Conservation (phyloP, 2,113 vertebrate species). For the Periophthalmodon schlosseri region DNA sequence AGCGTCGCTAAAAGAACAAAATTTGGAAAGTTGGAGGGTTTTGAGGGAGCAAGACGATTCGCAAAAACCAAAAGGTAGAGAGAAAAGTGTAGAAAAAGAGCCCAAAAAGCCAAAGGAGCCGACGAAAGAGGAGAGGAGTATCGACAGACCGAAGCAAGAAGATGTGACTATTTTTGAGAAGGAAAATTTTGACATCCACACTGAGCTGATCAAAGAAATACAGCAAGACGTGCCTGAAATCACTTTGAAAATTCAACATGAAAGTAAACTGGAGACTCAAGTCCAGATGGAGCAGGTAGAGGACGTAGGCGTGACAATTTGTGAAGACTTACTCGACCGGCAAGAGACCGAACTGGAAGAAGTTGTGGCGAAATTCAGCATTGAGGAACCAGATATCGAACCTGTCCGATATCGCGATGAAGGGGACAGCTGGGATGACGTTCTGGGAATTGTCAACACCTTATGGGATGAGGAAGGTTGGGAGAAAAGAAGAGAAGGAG, state of each 20-base stretch:
- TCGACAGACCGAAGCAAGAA: slow-evolving; percentile 30
- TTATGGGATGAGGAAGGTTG: slow-evolving; percentile 75
- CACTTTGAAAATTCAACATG: slow-evolving; percentile 6
- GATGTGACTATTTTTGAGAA: slow-evolving; percentile 26
- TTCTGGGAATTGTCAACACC: slow-evolving; percentile 78
- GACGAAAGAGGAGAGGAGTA: slow-evolving; percentile 17
- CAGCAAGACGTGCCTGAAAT: slow-evolving; percentile 37
- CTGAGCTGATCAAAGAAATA: slow-evolving; percentile 22
- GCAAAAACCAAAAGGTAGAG: slow-evolving; percentile 45
- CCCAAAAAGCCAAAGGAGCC: slow-evolving; percentile 25
- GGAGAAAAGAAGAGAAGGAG: slow-evolving; percentile 45
- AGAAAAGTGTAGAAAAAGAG: slow-evolving; percentile 19
- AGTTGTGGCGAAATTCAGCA: slow-evolving; percentile 29
- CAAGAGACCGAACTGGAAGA: slow-evolving; percentile 27
- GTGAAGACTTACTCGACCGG: slow-evolving; percentile 13
- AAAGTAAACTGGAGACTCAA: slow-evolving; percentile 26
- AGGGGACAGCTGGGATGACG: slow-evolving; percentile 71
- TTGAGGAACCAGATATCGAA: slow-evolving; percentile 41
- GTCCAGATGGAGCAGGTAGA: slow-evolving; percentile 8
- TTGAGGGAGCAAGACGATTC: slow-evolving; percentile 66
- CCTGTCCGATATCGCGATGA: slow-evolving; percentile 24
- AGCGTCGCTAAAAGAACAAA: slow-evolving; percentile 73
- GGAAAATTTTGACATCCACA: not conserved
- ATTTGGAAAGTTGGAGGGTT: slow-evolving; percentile 77
- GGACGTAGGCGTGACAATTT: slow-evolving; percentile 3